These are phyloP conservation scores for Triops longicaudatus DNA, from an alignment of 1,140 invertebrate genomes.

Conservation along the genomic window DNA sequence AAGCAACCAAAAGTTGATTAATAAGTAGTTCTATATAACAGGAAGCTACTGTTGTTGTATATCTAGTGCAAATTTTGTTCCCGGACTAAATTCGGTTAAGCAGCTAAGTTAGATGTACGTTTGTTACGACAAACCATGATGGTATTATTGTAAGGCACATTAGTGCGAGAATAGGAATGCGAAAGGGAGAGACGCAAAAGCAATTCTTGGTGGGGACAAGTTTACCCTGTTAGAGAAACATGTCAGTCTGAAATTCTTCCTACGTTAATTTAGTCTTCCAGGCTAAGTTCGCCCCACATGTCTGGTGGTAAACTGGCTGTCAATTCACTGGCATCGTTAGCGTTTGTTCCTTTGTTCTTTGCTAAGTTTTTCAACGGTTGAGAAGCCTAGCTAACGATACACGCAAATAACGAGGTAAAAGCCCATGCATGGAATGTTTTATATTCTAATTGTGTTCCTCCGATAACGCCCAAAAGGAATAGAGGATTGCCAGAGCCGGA, in stretches of 20 bases:
- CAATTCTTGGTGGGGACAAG: not conserved
- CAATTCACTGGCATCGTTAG: not conserved
- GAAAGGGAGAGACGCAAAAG: not conserved
- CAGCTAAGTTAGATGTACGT: no score
- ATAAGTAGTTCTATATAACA: no score
- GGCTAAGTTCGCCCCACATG: not conserved
- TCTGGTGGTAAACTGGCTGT: not conserved
- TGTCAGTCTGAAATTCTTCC: not conserved
- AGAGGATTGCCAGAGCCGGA: no score
- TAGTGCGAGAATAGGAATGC: not conserved
- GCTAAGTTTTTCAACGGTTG: no score
- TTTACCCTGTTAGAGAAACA: not conserved
- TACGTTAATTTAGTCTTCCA: no score
- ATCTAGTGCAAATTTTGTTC: no score
- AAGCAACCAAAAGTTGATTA: no score
- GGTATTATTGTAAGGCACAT: not conserved
- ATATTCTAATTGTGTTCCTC: not conserved
- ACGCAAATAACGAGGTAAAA: not conserved
- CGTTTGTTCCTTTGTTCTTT: not conserved
- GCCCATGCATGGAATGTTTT: not conserved
- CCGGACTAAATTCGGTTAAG: no score
- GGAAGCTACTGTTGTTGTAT: no score
- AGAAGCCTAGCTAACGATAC: not conserved
- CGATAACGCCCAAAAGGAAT: no score
- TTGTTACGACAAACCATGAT: not conserved